Evolutionary conservation across 2,888 invertebrate genomes (phyloP), one percentile per base, ranked within the genome.

Genomic region (Stictocephala bisonia): DNA sequence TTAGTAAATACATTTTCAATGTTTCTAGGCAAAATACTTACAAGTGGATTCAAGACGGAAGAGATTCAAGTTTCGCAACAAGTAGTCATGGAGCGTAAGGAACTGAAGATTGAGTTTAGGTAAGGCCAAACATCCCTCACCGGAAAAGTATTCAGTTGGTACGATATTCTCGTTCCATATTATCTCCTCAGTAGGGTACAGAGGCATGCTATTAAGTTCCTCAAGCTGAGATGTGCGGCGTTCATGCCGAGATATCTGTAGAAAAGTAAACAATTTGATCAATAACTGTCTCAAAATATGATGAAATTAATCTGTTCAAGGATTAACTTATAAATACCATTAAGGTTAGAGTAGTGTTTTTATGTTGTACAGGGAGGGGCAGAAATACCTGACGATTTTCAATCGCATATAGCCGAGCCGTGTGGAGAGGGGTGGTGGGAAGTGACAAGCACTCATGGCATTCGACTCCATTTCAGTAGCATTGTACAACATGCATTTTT

Each of bases 91-190:
- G 3, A 99, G 86, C 0, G 99, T 99, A 11, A 99, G 87, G 84
- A 99, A 99, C 85, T 99, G 99, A 4, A 99, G 87, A 86, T 99
- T 99, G 2, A 99, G 86, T 84, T 99, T 99, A 0, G 99, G 99
- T 76, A 99, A 86, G 0, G 99, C 99, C 31, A 99, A 86, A 80
- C 96, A 96, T 20, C 93, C 96, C 84, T 99, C 98, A 0, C 98
- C 97, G 48, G 95, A 94, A 85, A 94, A 99, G 83, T 97, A 97
- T 81, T 99, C 97, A 0, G 96, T 94, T 0, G 99, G 99, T 0
- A 99, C 99, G 50, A 99, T 91, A 82, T 99, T 98, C 84, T 99
- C 98, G 84, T 99, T 96, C 99, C 99, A 99, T 79, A 99, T 96
- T 1, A 99, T 93, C 74, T 94, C 92, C 83, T 99, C 99, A 0